Conservation (phyloP, 1,140 invertebrate genomes). For the Penaeus japonicus region DNA sequence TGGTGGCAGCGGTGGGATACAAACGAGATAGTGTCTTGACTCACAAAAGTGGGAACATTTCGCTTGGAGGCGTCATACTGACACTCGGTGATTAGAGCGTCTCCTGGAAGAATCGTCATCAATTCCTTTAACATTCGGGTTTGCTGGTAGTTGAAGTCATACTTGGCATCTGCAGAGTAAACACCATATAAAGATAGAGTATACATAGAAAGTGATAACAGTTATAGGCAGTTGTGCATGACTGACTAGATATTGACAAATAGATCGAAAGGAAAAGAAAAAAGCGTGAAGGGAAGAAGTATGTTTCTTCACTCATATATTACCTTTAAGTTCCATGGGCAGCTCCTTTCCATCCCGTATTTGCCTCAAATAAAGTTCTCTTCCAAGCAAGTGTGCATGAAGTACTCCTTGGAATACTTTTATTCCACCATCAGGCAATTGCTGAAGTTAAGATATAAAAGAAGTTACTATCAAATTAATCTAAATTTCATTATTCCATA, state of each 20-base stretch:
- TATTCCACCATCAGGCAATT: conserved; percentile 65
- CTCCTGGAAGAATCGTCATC: conserved; percentile 63
- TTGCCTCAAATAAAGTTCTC: conserved; percentile 13
- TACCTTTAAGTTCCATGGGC: conserved; percentile 38
- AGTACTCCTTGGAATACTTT: conserved; percentile 77
- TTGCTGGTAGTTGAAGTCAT: conserved; percentile 63
- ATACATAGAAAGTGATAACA: no score
- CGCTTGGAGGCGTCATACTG: conserved; percentile 75
- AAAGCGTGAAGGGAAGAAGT: background rate
- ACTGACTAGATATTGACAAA: background rate
- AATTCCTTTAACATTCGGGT: conserved; percentile 52
- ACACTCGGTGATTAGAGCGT: conserved; percentile 76
- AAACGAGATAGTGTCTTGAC: background rate
- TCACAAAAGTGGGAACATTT: conserved; percentile 72
- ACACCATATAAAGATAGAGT: background rate
- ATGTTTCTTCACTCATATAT: background rate
- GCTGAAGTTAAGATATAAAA: background rate
- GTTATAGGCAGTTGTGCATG: background rate
- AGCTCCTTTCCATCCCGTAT: conserved; percentile 59
- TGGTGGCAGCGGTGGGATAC: no score
- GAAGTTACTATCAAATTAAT: background rate
- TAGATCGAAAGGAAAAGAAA: background rate
- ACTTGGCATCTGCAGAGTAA: conserved; percentile 50
- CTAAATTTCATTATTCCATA: background rate
- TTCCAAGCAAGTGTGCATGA: conserved; percentile 70